These are phyloP conservation scores for Ceyx margarethae DNA, from an alignment of 2,113 vertebrate genomes.

Conservation along the genomic window DNA sequence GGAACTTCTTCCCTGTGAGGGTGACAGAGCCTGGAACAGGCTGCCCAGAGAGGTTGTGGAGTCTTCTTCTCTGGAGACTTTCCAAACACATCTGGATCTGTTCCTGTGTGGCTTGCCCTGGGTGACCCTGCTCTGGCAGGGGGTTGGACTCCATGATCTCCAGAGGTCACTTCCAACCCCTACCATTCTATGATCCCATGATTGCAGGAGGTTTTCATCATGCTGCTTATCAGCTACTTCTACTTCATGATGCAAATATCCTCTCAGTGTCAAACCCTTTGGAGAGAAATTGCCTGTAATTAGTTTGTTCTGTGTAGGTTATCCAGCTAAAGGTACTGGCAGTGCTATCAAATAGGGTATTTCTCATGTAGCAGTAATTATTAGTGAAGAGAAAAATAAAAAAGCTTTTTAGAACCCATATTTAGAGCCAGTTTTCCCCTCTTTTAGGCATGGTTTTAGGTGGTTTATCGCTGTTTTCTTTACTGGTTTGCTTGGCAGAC, in stretches of 20 bases:
- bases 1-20: too few relatives aligned
- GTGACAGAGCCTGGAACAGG: too few relatives aligned
- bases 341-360: background rate
- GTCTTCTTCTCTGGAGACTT: too few relatives aligned
- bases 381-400: background rate
- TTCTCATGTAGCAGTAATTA: background rate
- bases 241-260: background rate
- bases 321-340: background rate
- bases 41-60: too few relatives aligned
- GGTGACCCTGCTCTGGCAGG: too few relatives aligned
- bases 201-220: conserved; percentile 2
- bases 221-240: conserved; percentile 28
- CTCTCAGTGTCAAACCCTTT: background rate
- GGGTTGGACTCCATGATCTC: too few relatives aligned
- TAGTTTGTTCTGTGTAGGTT: background rate
- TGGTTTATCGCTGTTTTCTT: background rate
- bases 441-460: background rate
- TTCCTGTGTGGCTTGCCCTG: too few relatives aligned
- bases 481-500: background rate
- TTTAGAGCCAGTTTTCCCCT: background rate
- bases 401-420: background rate
- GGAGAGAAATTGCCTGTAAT: conserved; percentile 12
- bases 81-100: too few relatives aligned
- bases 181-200: too few relatives aligned
- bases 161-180: too few relatives aligned